phyloP scores from a whole-genome alignment of 2,797 vertebrate genomes.

The Poecilia picta region DNA sequence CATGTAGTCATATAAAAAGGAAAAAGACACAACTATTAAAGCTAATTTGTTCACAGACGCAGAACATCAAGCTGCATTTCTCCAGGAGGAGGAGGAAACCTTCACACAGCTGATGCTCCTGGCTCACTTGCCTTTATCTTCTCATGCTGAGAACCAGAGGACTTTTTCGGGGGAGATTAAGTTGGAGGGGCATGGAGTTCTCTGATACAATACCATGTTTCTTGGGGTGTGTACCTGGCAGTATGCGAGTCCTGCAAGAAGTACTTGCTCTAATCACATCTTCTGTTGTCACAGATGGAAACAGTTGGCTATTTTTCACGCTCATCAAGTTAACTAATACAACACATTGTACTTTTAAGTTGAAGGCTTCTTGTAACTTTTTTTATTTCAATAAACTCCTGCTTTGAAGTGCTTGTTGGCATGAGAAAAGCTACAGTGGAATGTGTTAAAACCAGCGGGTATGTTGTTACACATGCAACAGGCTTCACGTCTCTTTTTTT shows the following conservation, averaged over 20 bases:
- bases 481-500: conserved; percentile 40
- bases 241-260: conserved; percentile 8
- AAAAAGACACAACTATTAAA: conserved; percentile 34
- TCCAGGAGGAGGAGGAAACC: conserved; percentile 37
- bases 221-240: conserved; percentile 16
- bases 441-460: conserved; percentile 57
- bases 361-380: conserved; percentile 36
- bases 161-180: neutral
- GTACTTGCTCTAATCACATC: neutral
- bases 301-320: conserved; percentile 49
- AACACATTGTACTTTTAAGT: conserved; percentile 49
- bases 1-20: conserved; percentile 19
- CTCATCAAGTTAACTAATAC: conserved; percentile 51
- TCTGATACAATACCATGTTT: conserved; percentile 10
- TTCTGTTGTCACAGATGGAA: conserved; percentile 16
- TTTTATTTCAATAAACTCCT: conserved; percentile 27
- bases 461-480: conserved; percentile 40
- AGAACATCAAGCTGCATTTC: conserved; percentile 25
- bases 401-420: conserved; percentile 28
- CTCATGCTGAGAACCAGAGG: conserved; percentile 7
- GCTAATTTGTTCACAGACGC: conserved; percentile 43
- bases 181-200: neutral
- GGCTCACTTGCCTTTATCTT: conserved; percentile 37
- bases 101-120: conserved; percentile 22
- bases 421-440: conserved; percentile 47